Evolutionary conservation across 2,113 vertebrate species (phyloP).

Genomic region (Oxyura jamaicensis): DNA sequence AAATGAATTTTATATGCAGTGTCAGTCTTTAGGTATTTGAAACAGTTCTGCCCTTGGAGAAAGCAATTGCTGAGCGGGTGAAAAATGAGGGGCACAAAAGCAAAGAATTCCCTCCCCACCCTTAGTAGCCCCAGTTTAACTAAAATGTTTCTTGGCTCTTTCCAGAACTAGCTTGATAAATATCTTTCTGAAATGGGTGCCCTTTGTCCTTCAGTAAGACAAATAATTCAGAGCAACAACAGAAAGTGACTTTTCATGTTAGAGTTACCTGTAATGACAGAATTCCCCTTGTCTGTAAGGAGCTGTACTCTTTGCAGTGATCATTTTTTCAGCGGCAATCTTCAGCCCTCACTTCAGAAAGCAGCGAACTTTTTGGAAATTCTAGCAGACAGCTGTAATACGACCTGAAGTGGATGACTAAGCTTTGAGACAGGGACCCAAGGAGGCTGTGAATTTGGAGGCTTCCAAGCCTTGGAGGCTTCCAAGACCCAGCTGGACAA

Average conservation of each 20-base stretch:
- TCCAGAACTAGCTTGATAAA: neutral
- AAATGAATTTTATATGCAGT: neutral
- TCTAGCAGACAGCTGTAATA: neutral
- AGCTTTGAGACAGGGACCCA: neutral
- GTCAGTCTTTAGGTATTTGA: neutral
- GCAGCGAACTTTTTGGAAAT: neutral
- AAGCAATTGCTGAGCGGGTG: neutral
- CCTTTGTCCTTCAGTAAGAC: neutral
- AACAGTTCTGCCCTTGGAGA: neutral
- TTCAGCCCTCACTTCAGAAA: neutral
- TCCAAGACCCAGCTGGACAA: neutral
- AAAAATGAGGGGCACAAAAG: neutral
- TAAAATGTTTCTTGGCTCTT: neutral
- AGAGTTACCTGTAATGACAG: neutral
- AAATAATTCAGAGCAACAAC: neutral
- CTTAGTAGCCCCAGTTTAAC: neutral
- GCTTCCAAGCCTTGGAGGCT: neutral
- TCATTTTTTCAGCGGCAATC: neutral
- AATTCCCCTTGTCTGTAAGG: conserved; percentile 4
- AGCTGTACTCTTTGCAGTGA: neutral
- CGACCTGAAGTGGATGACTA: neutral
- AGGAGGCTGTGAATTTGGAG: neutral
- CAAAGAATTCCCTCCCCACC: neutral
- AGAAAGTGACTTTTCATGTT: neutral
- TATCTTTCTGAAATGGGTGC: neutral